A percentile compares a stretch with the other conserved stretches of the same genome.
Evolutionary conservation across 1,140 invertebrate genomes (phyloP).

Genomic region (Neodiprion lecontei): DNA sequence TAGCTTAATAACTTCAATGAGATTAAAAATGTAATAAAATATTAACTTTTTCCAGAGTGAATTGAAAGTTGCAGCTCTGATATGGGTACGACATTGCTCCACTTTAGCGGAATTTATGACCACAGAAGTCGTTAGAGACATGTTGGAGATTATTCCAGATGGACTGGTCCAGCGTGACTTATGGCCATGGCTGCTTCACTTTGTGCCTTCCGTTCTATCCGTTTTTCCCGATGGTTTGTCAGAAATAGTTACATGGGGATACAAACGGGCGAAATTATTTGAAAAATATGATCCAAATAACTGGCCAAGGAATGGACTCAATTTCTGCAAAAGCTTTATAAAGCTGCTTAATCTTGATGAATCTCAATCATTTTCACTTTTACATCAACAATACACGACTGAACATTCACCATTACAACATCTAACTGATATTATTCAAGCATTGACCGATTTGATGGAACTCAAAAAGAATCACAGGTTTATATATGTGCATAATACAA

Average conservation of each 20-base stretch:
- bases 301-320: conserved; percentile 50
- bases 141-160: conserved; percentile 40
- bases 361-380: conserved; percentile 25
- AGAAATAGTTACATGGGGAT: conserved; percentile 45
- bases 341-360: conserved; percentile 41
- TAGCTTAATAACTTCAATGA: too few relatives aligned
- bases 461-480: conserved; percentile 47
- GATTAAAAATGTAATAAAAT: too few relatives aligned
- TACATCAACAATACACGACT: conserved; percentile 35
- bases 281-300: conserved; percentile 37
- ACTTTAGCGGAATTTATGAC: conserved; percentile 33
- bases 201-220: conserved; percentile 47
- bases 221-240: conserved; percentile 38
- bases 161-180: conserved; percentile 28
- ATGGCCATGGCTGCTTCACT: conserved; percentile 51
- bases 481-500: neutral
- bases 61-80: conserved; percentile 49
- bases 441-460: conserved; percentile 43
- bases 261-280: conserved; percentile 42
- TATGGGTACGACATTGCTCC: conserved; percentile 48
- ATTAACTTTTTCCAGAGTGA: conserved; percentile 34
- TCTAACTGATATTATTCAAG: conserved; percentile 37
- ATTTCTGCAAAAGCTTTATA: conserved; percentile 43
- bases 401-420: conserved; percentile 36
- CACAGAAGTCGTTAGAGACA: conserved; percentile 30